Percentiles rank a stretch among this genome's conserved stretches.
Conservation (phyloP, 2,797 vertebrate genomes). For the Tapera naevia region DNA sequence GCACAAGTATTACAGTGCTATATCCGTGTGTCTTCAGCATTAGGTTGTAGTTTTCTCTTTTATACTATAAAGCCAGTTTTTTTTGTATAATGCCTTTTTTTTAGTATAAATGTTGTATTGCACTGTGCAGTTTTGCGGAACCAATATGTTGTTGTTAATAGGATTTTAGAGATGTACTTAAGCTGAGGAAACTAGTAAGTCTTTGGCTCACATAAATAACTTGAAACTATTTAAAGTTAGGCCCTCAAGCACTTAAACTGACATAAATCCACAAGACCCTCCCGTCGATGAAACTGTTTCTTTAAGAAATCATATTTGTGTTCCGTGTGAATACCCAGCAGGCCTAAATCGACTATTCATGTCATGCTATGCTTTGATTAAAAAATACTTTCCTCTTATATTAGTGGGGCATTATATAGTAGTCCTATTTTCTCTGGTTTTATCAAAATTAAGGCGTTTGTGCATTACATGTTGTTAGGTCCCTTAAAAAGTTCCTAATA, state of each 20-base stretch:
- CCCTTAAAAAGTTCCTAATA: no score
- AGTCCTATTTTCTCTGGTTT: background rate
- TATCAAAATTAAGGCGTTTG: background rate
- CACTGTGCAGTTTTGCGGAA: background rate
- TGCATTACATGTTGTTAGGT: rapidly evolving
- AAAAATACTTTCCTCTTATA: background rate
- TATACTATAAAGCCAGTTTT: background rate
- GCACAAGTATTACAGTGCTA: background rate
- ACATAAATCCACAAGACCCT: background rate
- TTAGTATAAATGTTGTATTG: background rate
- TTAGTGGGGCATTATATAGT: background rate
- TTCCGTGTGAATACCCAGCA: background rate
- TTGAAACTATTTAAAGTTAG: background rate
- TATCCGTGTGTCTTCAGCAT: background rate
- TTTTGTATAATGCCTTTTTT: background rate
- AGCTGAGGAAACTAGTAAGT: background rate
- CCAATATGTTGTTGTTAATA: background rate
- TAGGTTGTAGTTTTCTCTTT: background rate
- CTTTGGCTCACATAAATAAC: background rate
- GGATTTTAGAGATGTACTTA: background rate
- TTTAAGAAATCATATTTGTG: background rate
- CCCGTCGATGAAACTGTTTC: background rate
- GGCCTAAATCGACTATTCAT: background rate
- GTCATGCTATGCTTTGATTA: background rate
- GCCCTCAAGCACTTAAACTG: background rate